These are phyloP conservation scores for Cotesia congregata DNA, from an alignment of 2,888 invertebrate genomes.

Conservation along the genomic window DNA sequence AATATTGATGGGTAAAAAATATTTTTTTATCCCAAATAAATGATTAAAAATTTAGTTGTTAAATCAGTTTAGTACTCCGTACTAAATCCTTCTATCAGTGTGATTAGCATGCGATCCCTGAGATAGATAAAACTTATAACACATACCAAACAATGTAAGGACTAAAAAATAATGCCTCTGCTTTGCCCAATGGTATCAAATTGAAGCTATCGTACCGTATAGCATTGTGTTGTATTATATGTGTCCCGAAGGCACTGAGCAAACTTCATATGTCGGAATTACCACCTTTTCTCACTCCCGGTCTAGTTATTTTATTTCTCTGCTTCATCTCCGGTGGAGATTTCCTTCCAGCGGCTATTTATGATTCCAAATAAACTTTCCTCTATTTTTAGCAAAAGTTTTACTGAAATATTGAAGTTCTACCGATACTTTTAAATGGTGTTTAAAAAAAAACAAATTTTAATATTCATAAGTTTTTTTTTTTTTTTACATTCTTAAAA, in stretches of 20 bases:
- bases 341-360: slow-evolving; percentile 15
- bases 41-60: no score
- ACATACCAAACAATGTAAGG: background rate
- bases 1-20: no score
- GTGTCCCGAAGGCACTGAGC: slow-evolving; percentile 43
- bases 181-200: background rate
- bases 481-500: no score
- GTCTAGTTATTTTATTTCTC: slow-evolving; percentile 29
- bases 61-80: no score
- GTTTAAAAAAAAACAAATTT: background rate
- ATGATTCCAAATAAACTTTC: slow-evolving; percentile 6
- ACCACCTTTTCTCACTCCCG: slow-evolving; percentile 47
- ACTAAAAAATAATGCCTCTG: background rate
- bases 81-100: no score
- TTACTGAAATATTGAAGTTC: background rate
- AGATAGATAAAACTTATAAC: background rate
- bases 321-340: slow-evolving; percentile 13
- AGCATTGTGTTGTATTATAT: background rate
- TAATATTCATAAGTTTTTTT: no score
- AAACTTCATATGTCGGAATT: slow-evolving; percentile 62
- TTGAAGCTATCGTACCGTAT: background rate
- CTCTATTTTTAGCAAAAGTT: background rate
- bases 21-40: no score
- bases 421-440: background rate
- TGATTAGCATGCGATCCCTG: background rate